Percentiles rank a stretch among this genome's conserved stretches.
Evolutionary conservation across 1,140 invertebrate species (phyloP).

Genomic region (Trachelipus rathkii): DNA sequence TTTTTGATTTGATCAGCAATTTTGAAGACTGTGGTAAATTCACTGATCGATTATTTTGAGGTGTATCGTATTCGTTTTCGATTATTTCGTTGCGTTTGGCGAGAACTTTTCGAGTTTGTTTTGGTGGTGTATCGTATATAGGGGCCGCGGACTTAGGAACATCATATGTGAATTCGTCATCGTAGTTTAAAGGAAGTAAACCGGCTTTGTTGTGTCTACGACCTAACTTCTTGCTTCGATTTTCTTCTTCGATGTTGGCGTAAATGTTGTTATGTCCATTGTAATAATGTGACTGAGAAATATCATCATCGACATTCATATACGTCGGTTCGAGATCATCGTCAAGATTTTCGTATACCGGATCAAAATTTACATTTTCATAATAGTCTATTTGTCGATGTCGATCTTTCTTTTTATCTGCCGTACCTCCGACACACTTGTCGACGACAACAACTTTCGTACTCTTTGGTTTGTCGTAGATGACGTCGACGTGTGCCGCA

Average conservation of each 20-base stretch:
- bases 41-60: slow-evolving; percentile 39
- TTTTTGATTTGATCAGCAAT: slow-evolving; percentile 37
- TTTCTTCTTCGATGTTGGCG: slow-evolving; percentile 33
- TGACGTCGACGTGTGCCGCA: slow-evolving; percentile 39
- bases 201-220: background rate
- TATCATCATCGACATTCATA: slow-evolving; percentile 35
- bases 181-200: background rate
- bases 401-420: slow-evolving; percentile 17
- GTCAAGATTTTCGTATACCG: slow-evolving; percentile 44
- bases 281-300: background rate
- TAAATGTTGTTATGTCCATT: slow-evolving; percentile 23
- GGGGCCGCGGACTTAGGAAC: slow-evolving; percentile 42
- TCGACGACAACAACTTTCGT: slow-evolving; percentile 21
- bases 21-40: slow-evolving; percentile 31
- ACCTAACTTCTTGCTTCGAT: background rate
- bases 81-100: background rate
- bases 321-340: slow-evolving; percentile 42
- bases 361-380: slow-evolving; percentile 40
- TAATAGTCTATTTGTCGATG: slow-evolving; percentile 32
- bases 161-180: slow-evolving; percentile 39
- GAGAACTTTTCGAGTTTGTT: slow-evolving; percentile 37
- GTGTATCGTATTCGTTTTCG: slow-evolving; percentile 42
- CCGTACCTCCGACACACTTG: background rate
- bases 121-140: slow-evolving; percentile 44
- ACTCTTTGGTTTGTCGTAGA: slow-evolving; percentile 43